Percentiles rank a stretch among this genome's conserved stretches.
phyloP scores from a whole-genome alignment of 1,140 invertebrate species.

The Dufourea novaeangliae region DNA sequence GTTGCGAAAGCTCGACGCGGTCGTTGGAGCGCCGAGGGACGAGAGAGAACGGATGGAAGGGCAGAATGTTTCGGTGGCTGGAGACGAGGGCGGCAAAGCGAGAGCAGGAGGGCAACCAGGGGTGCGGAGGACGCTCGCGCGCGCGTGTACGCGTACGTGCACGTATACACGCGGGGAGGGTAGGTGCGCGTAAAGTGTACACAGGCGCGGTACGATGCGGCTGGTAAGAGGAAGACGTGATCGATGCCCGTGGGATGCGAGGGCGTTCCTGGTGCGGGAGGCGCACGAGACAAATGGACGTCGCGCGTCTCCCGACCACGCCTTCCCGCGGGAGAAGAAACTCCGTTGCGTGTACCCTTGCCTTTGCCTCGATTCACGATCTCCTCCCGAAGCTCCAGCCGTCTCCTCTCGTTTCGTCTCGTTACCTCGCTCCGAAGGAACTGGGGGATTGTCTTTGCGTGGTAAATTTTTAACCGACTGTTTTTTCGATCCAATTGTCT shows the following conservation, averaged over 20 bases:
- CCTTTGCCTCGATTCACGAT: conserved; percentile 43
- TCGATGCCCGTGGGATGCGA: conserved; percentile 82
- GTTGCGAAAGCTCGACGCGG: conserved; percentile 29
- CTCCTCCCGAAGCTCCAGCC: conserved; percentile 13
- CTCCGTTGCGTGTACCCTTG: conserved; percentile 62
- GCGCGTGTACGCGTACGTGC: conserved; percentile 34
- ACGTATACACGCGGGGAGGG: conserved; percentile 34
- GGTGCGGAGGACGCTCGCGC: conserved; percentile 16
- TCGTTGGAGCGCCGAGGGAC: conserved; percentile 20
- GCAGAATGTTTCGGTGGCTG: conserved; percentile 21
- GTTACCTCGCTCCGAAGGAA: neutral
- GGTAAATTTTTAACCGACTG: conserved; percentile 4
- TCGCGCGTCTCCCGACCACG: conserved; percentile 82
- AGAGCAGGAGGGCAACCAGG: neutral
- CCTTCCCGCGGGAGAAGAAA: conserved; percentile 75
- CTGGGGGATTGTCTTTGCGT: neutral
- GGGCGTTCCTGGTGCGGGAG: conserved; percentile 82
- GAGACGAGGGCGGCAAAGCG: neutral
- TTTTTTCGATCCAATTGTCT: neutral
- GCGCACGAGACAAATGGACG: conserved; percentile 82
- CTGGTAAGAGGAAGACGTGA: conserved; percentile 80
- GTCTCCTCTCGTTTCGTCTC: conserved; percentile 30
- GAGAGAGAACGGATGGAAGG: conserved; percentile 38
- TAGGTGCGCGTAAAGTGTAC: conserved; percentile 39
- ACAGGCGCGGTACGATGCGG: conserved; percentile 63